These are phyloP conservation scores for Catharus bicknelli DNA, from an alignment of 2,113 vertebrate species.

Conservation along the genomic window DNA sequence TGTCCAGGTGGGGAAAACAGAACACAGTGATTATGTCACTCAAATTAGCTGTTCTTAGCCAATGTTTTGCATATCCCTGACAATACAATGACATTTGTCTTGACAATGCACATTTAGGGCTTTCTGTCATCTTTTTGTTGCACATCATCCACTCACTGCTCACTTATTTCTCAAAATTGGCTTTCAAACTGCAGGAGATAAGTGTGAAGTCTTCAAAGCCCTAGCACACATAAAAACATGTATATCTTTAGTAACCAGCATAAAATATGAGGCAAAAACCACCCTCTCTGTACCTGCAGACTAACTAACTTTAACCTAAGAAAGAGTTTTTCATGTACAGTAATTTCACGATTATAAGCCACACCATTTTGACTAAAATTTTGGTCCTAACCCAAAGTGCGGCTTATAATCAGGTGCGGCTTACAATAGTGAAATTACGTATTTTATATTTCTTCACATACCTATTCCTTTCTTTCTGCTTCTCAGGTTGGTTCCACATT, in stretches of 20 bases:
- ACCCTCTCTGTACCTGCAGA: neutral
- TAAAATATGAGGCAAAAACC: neutral
- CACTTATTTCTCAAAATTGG: neutral
- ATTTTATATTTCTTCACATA: neutral
- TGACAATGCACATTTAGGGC: neutral
- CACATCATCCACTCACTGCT: neutral
- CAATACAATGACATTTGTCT: neutral
- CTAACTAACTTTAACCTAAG: neutral
- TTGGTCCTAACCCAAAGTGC: no score
- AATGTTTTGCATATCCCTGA: neutral
- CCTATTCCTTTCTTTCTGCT: neutral
- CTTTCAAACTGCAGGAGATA: neutral
- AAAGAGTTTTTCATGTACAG: neutral
- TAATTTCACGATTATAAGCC: no score
- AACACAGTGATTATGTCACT: neutral
- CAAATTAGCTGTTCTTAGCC: neutral
- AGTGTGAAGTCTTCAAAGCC: neutral
- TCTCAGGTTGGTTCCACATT: neutral
- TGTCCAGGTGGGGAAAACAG: neutral
- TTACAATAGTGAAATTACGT: no score
- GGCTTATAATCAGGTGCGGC: no score
- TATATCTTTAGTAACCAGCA: neutral
- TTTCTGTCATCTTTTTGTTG: neutral
- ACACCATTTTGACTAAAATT: no score
- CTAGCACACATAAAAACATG: neutral